A percentile compares a stretch with the other conserved stretches of the same genome.
These are phyloP conservation scores for Mungos mungo DNA, from an alignment of 2,113 vertebrate genomes.

Conservation along the genomic window DNA sequence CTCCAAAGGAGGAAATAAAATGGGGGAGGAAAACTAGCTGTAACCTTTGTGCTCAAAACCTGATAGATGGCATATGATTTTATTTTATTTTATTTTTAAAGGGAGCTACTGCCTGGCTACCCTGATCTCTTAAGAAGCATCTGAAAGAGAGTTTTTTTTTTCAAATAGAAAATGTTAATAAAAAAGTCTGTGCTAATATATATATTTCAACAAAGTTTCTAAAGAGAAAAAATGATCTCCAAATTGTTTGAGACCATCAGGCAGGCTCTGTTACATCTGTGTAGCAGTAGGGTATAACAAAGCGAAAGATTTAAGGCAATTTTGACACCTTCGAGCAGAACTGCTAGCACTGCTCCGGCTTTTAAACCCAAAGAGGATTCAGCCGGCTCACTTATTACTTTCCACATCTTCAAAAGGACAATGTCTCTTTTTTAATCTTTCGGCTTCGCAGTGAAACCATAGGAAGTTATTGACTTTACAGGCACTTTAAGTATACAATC, in stretches of 20 bases:
- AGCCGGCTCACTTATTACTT: constrained; percentile 86
- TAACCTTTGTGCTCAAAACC: constrained; percentile 45
- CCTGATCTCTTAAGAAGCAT: constrained; percentile 47
- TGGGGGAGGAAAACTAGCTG: neutral
- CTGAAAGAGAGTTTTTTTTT: constrained; percentile 1
- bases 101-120: neutral
- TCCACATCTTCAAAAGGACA: constrained; percentile 85
- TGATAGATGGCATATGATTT: neutral
- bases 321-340: constrained; percentile 85
- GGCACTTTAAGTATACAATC: constrained; percentile 82
- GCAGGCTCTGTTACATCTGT: constrained; percentile 67
- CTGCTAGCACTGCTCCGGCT: constrained; percentile 77
- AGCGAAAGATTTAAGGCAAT: constrained; percentile 85
- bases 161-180: constrained; percentile 66
- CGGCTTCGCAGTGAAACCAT: constrained; percentile 80
- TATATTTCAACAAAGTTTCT: constrained; percentile 74
- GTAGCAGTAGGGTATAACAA: constrained; percentile 81
- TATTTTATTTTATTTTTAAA: neutral
- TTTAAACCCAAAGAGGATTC: constrained; percentile 86
- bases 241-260: constrained; percentile 69
- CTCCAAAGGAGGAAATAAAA: constrained; percentile 53
- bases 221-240: constrained; percentile 74
- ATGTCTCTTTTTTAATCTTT: constrained; percentile 85
- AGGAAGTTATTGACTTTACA: constrained; percentile 86
- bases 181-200: constrained; percentile 67